These are phyloP conservation scores for Octodon degus DNA, from an alignment of 2,113 vertebrate species.

Conservation along the genomic window DNA sequence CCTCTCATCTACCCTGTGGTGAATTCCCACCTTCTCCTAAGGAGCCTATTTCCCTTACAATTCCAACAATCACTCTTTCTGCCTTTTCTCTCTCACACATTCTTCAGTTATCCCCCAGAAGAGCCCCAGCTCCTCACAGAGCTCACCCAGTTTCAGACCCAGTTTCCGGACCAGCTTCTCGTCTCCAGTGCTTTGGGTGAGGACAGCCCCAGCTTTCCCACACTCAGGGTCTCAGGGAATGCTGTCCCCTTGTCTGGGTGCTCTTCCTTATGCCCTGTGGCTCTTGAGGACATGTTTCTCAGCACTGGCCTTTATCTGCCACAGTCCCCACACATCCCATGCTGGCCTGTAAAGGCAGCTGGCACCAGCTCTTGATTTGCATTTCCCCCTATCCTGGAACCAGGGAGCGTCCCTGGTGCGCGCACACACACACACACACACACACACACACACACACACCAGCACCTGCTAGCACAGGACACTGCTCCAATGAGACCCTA, in stretches of 20 bases:
- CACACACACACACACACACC: no score
- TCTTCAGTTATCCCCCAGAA: not conserved
- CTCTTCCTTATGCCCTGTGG: not conserved
- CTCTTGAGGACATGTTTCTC: not conserved
- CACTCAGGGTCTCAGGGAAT: not conserved
- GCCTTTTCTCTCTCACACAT: not conserved
- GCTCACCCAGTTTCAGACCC: not conserved
- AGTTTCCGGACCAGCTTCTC: not conserved
- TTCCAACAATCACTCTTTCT: not conserved
- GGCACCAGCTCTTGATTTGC: not conserved
- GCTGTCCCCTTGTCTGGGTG: not conserved
- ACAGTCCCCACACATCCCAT: not conserved
- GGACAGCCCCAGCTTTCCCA: not conserved
- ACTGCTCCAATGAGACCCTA: not conserved
- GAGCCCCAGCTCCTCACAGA: not conserved
- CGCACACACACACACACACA: no score
- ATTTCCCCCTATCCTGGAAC: not conserved
- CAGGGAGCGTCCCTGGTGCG: no score
- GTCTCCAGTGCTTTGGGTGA: not conserved
- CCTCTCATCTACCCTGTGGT: not conserved
- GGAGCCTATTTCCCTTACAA: conserved; percentile 21
- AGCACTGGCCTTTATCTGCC: not conserved
- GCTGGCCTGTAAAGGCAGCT: not conserved
- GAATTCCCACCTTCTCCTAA: not conserved
- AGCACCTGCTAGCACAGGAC: not conserved